Base-by-base conservation (phyloP, 2,888 invertebrate species). In the Thyatira batis region DNA sequence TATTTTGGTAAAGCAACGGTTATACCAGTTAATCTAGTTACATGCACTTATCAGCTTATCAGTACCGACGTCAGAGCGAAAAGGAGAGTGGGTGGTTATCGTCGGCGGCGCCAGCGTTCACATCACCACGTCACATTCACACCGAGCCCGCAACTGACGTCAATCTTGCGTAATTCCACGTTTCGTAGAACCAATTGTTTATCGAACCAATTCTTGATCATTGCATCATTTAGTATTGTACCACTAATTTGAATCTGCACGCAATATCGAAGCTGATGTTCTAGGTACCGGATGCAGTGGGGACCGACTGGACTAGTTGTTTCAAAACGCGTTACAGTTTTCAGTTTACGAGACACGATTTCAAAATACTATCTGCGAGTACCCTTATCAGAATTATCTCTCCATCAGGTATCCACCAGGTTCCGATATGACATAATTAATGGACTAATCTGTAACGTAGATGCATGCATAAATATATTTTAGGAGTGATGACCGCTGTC, bases 21-120 rank as follows among this genome's bases (percentile, higher is more conserved):
- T 53, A 25, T 44, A 54, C 48, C 50, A 33, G 56, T 53, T 60
- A 66, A 65, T 69, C 59, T 66, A 71, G 62, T 70, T 63, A 67
- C 62, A 68, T 67, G 65, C 60, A 65, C 58, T 70, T 71, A 79
- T 80, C 76, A 78, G 69, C 72, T 82, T 86, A 88, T 86, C 83
- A 78, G 62, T 52, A 45, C 44, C 60, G 60, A 81, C 85, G 86
- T 86, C 81, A 81, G 65, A 65, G 67, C 62, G 79, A 82, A 82
- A 85, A 67, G 73, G 80, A 85, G 84, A 85, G 87, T 85, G 78
- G 80, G 82, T 76, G 78, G 80, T 67, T 80, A 80, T 77, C 80
- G 73, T 60, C 64, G 62, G 53, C 49, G 69, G 78, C 80, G 79
- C 72, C 67, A 67, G 80, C 76, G 78, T 71, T 68, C 56, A 52